These are phyloP conservation scores for Epizoanthus scotinus DNA, from an alignment of 92 coral and sea anemone species.

Conservation along the genomic window DNA sequence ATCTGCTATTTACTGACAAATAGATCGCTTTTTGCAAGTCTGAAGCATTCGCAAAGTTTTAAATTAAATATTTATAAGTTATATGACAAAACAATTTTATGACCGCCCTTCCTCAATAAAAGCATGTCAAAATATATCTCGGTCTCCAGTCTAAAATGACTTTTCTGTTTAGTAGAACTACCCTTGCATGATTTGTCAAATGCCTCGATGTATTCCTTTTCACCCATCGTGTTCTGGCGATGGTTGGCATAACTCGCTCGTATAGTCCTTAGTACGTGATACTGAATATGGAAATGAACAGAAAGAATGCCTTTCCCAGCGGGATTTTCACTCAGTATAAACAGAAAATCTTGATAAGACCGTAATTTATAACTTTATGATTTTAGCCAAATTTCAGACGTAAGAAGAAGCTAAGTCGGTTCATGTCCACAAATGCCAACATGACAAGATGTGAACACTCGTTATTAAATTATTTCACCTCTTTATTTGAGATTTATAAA, in stretches of 20 bases:
- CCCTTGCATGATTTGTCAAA: neutral
- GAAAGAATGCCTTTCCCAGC: constrained; percentile 5
- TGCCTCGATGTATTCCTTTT: neutral
- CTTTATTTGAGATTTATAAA: too few relatives aligned
- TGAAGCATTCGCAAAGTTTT: neutral
- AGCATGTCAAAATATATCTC: neutral
- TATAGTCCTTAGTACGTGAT: constrained; percentile 3
- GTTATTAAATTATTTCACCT: too few relatives aligned
- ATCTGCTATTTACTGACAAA: neutral
- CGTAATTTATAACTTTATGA: neutral
- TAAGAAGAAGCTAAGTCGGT: neutral
- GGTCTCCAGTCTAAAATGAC: neutral
- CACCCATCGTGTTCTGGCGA: too few relatives aligned
- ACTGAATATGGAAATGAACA: neutral
- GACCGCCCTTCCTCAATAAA: constrained; percentile 14
- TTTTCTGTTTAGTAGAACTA: neutral
- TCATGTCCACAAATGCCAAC: too few relatives aligned
- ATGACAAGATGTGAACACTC: too few relatives aligned
- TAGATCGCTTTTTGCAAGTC: neutral
- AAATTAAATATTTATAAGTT: constrained; percentile 26
- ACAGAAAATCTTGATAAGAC: neutral
- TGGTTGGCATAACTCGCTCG: too few relatives aligned
- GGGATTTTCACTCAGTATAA: neutral
- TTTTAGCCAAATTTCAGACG: neutral
- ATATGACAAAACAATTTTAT: neutral